A percentile compares a stretch with the other conserved stretches of the same genome.
phyloP scores from a whole-genome alignment of 1,140 invertebrate species.

The Sycophaga agraensis region DNA sequence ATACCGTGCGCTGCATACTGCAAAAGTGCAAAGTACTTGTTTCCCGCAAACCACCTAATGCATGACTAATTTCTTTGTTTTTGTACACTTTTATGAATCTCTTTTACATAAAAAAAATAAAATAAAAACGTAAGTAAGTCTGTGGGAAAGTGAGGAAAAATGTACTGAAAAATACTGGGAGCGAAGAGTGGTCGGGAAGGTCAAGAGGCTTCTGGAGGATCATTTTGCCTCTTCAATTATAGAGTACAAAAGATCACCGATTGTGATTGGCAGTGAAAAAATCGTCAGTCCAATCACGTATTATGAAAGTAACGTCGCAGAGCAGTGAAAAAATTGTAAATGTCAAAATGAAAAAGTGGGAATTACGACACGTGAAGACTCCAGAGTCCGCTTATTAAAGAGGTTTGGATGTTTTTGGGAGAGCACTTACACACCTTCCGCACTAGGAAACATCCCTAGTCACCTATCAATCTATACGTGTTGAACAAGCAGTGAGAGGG shows the following conservation, averaged over 20 bases:
- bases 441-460: conserved; percentile 55
- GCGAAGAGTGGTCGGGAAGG: background rate
- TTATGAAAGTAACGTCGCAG: no score
- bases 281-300: no score
- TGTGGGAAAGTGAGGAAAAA: background rate
- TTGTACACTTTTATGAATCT: background rate
- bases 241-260: no score
- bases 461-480: conserved; percentile 55
- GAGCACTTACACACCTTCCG: conserved; percentile 55
- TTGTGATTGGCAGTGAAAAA: no score
- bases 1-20: conserved; percentile 95
- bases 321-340: no score
- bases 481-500: conserved; percentile 57
- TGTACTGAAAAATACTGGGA: background rate
- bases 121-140: background rate
- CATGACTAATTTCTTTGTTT: conserved; percentile 44
- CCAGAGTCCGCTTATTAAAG: background rate
- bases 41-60: conserved; percentile 58
- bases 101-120: background rate
- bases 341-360: background rate
- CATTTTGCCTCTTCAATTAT: background rate
- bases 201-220: background rate
- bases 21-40: conserved; percentile 62
- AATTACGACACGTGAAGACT: background rate
- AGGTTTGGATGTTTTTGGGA: conserved; percentile 31